Conservation (phyloP, 2,113 vertebrate genomes). For the Ageneiosus marmoratus region DNA sequence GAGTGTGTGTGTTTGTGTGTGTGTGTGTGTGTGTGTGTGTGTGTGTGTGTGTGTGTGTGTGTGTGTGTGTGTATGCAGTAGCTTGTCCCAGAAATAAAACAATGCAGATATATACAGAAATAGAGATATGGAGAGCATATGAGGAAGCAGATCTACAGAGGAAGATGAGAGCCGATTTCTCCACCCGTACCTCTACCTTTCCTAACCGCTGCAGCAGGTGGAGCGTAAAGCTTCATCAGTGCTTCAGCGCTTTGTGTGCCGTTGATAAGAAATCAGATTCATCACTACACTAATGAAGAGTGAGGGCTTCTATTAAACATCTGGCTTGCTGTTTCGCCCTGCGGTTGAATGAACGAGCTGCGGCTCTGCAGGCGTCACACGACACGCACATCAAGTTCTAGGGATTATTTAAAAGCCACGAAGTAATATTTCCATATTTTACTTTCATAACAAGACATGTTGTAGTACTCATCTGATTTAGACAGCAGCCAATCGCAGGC, state of each 20-base stretch:
- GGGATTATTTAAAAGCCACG: not conserved
- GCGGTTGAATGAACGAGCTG: not conserved
- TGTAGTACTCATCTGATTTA: not conserved
- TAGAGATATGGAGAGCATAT: not conserved
- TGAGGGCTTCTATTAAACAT: slow-evolving; percentile 58
- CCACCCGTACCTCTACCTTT: not conserved
- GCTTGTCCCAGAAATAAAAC: not conserved
- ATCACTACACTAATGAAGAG: slow-evolving; percentile 49
- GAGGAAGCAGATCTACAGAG: not conserved
- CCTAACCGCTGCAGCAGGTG: not conserved
- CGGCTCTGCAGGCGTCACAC: not conserved
- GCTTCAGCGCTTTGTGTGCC: slow-evolving; percentile 64
- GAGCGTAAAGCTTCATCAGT: slow-evolving; percentile 48
- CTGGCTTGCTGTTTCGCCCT: not conserved
- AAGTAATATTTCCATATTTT: not conserved
- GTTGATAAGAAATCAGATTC: slow-evolving; percentile 65
- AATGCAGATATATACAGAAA: not conserved
- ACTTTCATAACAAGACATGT: not conserved
- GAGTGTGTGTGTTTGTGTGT: slow-evolving; percentile 19
- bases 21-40: not conserved
- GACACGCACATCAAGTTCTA: not conserved
- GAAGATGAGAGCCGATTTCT: not conserved
- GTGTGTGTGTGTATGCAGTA: not conserved
- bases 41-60: slow-evolving; percentile 20
- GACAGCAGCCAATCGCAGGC: not conserved